Evolutionary conservation across 1,140 invertebrate genomes (phyloP), one percentile per base, ranked within the genome.

Genomic region (Orchestia grillus): DNA sequence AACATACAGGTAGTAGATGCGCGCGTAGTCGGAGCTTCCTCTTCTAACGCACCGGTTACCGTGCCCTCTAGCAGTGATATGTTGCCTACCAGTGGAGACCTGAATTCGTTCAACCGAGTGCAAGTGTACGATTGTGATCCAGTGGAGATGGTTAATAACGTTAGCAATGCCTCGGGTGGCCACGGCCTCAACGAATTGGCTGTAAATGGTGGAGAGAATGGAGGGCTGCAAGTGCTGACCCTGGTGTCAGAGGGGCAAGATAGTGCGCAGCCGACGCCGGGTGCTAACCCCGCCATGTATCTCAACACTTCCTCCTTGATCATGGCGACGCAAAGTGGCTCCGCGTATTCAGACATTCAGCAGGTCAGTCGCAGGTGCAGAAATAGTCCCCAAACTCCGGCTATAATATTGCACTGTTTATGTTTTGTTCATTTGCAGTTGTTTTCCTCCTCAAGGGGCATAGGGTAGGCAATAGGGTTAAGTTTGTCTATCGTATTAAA

Each of bases 1-100:
- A 44, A 94, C 40, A 94, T 94, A 15, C 92, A 94, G 40, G 92
- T 94, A 4, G 92, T 94, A 40, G 92, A 94, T 45, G 36, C 92
- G 6, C 44, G 44, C 40, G 44, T 45, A 6, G 43, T 94, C 15
- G 36, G 40, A 6, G 44, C 92, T 28, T 44, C 11, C 43, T 28
- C 92, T 16, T 47, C 92, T 1, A n/a, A 8, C 40, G 88, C 28
- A 42, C 40, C 44, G 11, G 44, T 40, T 0, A 47, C 92, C 4
- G 0, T 94, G 15, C 36, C 92, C 11, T 19, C 43, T 28, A 44
- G 47, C 40, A 94, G 47, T 94, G 15, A 94, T 19, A 36, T 94
- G 3, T 0, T 94, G 1, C 36, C 92, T n/a, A 44, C 92, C 41
- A 47, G 92, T 40, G 11, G 11, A 11, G 92, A n/a, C 11, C 92